Evolutionary conservation across 2,888 invertebrate genomes (phyloP).

Genomic region (Aricia artaxerxes): DNA sequence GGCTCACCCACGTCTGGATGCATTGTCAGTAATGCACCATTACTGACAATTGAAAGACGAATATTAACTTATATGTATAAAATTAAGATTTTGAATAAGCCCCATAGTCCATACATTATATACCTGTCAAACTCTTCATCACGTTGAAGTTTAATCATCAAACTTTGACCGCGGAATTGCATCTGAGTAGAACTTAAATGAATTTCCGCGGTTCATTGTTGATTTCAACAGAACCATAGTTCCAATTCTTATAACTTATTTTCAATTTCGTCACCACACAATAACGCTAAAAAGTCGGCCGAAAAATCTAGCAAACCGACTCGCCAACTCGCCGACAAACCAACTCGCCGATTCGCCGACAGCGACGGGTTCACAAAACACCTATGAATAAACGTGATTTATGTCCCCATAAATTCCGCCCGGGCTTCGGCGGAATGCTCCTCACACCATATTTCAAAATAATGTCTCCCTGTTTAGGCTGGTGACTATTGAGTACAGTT

Average conservation of each 20-base stretch:
- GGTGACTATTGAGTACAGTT: conserved; percentile 41
- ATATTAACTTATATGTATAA: too few species aligned
- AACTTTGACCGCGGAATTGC: too few species aligned
- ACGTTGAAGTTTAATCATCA: too few species aligned
- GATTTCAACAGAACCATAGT: neutral
- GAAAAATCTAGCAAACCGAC: neutral
- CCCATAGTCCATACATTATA: too few species aligned
- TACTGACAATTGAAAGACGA: too few species aligned
- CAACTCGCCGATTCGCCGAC: neutral
- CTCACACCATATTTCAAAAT: conserved; percentile 58
- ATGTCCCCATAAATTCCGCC: conserved; percentile 12
- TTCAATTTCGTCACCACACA: neutral
- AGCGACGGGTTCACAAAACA: conserved; percentile 26
- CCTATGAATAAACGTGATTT: conserved; percentile 28
- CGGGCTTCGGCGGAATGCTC: conserved; percentile 54
- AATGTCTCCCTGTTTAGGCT: conserved; percentile 56
- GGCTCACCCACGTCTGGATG: too few species aligned
- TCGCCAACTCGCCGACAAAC: neutral
- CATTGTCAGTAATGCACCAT: too few species aligned
- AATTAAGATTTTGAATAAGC: too few species aligned
- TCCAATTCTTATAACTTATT: neutral
- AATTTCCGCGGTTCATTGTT: too few species aligned
- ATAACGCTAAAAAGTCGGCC: neutral
- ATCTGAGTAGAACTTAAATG: too few species aligned
- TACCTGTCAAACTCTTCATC: too few species aligned